phyloP scores from a whole-genome alignment of 2,797 vertebrate species.

The Lepilemur septentrionalis region DNA sequence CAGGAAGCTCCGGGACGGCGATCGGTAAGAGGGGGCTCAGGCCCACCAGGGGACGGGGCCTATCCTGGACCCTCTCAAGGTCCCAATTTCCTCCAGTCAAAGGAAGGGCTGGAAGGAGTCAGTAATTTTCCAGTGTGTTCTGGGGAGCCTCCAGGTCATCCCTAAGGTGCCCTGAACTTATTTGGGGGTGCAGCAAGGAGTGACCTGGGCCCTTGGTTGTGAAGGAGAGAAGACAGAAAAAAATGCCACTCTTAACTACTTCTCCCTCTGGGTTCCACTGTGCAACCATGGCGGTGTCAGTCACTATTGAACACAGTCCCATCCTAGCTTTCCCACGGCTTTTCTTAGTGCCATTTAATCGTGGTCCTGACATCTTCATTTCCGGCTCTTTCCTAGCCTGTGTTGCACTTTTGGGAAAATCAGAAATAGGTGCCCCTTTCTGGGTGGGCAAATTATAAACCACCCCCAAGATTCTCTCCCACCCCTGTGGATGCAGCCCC shows the following conservation, averaged over 20 bases:
- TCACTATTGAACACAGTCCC: background rate
- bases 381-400: background rate
- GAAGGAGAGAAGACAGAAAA: background rate
- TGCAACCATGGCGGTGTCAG: background rate
- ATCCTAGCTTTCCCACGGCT: background rate
- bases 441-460: background rate
- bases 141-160: background rate
- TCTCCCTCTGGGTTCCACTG: background rate
- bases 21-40: constrained; percentile 86
- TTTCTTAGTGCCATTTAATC: background rate
- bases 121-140: background rate
- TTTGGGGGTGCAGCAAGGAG: background rate
- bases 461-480: background rate
- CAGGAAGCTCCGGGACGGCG: constrained; percentile 88
- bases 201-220: background rate
- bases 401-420: background rate
- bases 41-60: accelerated
- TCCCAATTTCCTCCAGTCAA: background rate
- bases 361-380: background rate
- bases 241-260: background rate
- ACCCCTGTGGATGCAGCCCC: accelerated
- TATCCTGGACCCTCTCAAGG: background rate
- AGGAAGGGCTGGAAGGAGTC: background rate
- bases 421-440: background rate
- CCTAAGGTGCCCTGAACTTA: background rate